Evolutionary conservation across 2,113 vertebrate species (phyloP), one percentile per base, ranked within the genome.

Genomic region (Pipa parva): DNA sequence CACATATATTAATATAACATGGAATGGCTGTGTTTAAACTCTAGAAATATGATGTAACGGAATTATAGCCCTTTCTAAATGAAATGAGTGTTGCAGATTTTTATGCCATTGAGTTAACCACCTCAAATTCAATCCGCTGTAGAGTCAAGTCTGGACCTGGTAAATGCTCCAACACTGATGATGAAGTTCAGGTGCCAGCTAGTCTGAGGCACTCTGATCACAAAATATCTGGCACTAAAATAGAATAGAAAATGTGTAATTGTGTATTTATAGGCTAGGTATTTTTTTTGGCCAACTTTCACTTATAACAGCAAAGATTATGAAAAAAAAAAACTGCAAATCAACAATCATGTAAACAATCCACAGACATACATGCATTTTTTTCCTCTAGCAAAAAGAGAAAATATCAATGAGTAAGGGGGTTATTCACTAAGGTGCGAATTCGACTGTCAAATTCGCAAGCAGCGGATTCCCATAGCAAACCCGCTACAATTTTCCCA

Each of bases 21-120:
- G 31, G 28, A 50, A 51, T 63, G 60, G 46, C 60, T 37, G 24
- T 3, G 24, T 39, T 20, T 6, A 18, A 54, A 26, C 36, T 63
- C n/a, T 63, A 37, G 25, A 39, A 52, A 63, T 54, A 12, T 65
- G 33, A 25, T 27, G 17, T 17, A 9, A 52, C 22, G 18, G n/a
- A 22, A 15, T 36, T 24, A 28, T 24, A 20, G 7, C 36, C 18
- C 39, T 52, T 55, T 49, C 4, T 7, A 48, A 42, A 42, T 56
- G 24, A 56, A 65, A 29, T 21, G 9, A 24, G 10, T 4, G 15
- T n/a, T 17, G 11, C 36, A 46, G 51, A 65, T 33, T 37, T 29
- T 17, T 31, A 55, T 56, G 63, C 50, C 42, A 65, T 21, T 31
- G 51, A 25, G 63, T 56, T 42, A 29, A 46, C 18, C 36, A 56